These are phyloP conservation scores for Heliconius nattereri DNA, from an alignment of 1,140 invertebrate genomes.

Conservation along the genomic window DNA sequence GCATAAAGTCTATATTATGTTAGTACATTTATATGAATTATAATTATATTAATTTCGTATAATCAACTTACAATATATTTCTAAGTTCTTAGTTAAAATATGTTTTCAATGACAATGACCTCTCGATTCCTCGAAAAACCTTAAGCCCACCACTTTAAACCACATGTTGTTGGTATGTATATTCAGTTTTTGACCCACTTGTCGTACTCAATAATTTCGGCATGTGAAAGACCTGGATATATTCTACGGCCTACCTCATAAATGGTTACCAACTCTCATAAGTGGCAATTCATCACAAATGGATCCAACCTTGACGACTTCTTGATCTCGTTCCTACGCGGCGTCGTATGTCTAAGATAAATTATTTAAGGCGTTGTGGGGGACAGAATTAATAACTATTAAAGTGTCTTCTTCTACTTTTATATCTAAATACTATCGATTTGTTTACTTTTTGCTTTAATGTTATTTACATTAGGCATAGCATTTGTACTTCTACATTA, in stretches of 20 bases:
- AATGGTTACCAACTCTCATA: conserved; percentile 42
- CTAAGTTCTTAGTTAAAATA: not conserved
- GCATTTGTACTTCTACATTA: not conserved
- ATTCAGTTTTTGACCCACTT: not conserved
- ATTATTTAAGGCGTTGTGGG: conserved; percentile 49
- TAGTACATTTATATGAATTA: no score
- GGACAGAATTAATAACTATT: conserved; percentile 36
- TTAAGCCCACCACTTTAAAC: conserved; percentile 55
- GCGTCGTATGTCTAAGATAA: conserved; percentile 61
- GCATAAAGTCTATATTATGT: not conserved
- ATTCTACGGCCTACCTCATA: not conserved
- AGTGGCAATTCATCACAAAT: conserved; percentile 73
- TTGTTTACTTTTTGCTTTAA: not conserved
- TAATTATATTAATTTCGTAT: not conserved
- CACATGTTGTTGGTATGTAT: not conserved
- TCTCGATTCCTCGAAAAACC: conserved; percentile 60
- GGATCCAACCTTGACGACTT: conserved; percentile 75
- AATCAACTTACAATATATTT: no score
- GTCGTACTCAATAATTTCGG: not conserved
- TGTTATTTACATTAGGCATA: not conserved
- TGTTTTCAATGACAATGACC: conserved; percentile 69
- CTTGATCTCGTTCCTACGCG: conserved; percentile 74
- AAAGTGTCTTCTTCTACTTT: conserved; percentile 31
- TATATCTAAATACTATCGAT: not conserved
- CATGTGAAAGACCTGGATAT: not conserved